A percentile compares a stretch with the other conserved stretches of the same genome.
phyloP scores from a whole-genome alignment of 2,888 invertebrate genomes.

The Gortyna flavago region DNA sequence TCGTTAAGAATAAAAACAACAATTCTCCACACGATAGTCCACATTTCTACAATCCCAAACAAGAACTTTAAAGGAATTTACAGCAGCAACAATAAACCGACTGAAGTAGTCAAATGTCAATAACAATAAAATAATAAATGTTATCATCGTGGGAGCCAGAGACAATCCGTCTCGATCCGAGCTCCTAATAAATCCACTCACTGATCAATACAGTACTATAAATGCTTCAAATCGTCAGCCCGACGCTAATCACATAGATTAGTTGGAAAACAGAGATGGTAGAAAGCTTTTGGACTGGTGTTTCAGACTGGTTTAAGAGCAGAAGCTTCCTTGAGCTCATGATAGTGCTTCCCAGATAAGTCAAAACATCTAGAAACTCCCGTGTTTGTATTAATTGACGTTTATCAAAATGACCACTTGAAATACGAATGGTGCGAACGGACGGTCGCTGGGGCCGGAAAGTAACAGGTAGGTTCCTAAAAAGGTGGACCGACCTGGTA shows the following conservation, averaged over 20 bases:
- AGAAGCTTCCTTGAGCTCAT: not conserved
- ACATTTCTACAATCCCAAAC: conserved; percentile 1
- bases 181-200: conserved; percentile 84
- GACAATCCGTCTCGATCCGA: conserved; percentile 70
- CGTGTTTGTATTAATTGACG: not conserved
- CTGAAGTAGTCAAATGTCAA: conserved; percentile 65
- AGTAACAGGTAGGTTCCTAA: not conserved
- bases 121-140: conserved; percentile 69
- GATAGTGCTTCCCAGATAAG: too few species aligned
- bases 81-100: conserved; percentile 56
- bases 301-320: not conserved
- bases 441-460: not conserved
- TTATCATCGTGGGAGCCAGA: conserved; percentile 77
- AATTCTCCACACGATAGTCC: not conserved
- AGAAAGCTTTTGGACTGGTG: not conserved
- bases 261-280: conserved; percentile 54
- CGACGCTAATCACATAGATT: conserved; percentile 57
- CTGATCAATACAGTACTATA: conserved; percentile 84
- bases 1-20: not conserved
- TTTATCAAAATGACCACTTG: not conserved
- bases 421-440: not conserved
- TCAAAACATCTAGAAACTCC: not conserved
- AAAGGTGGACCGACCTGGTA: not conserved
- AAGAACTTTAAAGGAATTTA: conserved; percentile 58
- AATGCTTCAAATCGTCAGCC: conserved; percentile 81